Conservation (phyloP, 2,113 vertebrate genomes). For the Takifugu bimaculatus region DNA sequence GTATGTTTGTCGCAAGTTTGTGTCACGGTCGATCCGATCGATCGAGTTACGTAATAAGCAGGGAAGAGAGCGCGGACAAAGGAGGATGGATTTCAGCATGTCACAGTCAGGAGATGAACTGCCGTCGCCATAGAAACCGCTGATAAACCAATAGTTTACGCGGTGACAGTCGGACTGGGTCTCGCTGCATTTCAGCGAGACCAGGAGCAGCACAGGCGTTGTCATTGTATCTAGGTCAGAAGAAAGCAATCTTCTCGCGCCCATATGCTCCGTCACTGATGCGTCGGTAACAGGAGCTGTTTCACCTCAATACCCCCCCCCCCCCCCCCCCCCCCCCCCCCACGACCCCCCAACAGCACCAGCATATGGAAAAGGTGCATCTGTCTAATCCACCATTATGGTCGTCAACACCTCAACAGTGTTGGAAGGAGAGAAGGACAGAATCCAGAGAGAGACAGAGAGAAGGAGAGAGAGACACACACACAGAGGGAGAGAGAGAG, state of each 20-base stretch:
- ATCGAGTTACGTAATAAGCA: too few species aligned
- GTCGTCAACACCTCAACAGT: too few species aligned
- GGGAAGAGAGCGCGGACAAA: too few species aligned
- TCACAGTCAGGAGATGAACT: too few species aligned
- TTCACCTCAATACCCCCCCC: conserved; percentile 30
- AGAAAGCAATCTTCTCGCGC: conserved; percentile 32
- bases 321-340: conserved; percentile 3
- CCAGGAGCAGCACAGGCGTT: conserved; percentile 25
- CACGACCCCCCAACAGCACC: not conserved
- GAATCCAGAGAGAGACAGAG: conserved; percentile 5
- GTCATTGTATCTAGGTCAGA: conserved; percentile 58
- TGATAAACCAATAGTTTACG: conserved; percentile 3
- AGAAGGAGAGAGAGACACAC: conserved; percentile 16
- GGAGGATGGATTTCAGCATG: too few species aligned
- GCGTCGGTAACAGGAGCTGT: conserved; percentile 29
- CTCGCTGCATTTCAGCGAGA: not conserved
- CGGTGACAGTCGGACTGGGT: not conserved
- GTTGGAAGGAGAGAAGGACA: not conserved
- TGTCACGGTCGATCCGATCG: too few species aligned
- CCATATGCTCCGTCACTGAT: conserved; percentile 41
- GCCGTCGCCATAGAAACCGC: too few species aligned
- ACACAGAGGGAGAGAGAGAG: not conserved
- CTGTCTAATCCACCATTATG: not conserved
- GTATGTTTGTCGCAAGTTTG: too few species aligned
- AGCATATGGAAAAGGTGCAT: conserved; percentile 37